Evolutionary conservation across 2,113 vertebrate species (phyloP).

Genomic region (Nerophis lumbriciformis): DNA sequence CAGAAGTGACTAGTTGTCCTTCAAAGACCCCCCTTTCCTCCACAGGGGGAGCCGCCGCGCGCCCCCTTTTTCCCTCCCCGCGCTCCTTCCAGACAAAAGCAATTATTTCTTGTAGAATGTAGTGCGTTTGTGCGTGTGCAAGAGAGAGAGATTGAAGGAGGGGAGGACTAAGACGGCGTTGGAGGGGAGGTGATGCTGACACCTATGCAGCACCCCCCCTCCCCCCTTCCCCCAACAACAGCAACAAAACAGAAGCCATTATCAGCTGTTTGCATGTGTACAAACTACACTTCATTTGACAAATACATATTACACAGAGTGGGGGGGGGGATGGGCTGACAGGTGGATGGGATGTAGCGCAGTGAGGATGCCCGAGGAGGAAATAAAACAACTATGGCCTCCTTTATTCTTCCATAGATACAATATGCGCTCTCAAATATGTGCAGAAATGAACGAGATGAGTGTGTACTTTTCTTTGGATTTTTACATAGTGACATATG

Average conservation of each 20-base stretch:
- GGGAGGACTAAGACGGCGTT: constrained; percentile 75
- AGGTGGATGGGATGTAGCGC: no score
- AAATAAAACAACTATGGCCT: background rate
- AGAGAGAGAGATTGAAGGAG: constrained; percentile 69
- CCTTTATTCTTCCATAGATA: background rate
- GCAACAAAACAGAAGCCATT: no score
- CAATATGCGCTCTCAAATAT: no score
- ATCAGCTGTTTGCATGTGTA: no score
- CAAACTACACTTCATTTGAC: background rate
- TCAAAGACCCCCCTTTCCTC: constrained; percentile 74
- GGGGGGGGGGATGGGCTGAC: background rate
- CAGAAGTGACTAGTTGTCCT: constrained; percentile 76
- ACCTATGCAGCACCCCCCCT: constrained; percentile 60
- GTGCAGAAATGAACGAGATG: no score
- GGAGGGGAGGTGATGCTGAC: constrained; percentile 48
- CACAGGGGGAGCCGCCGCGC: constrained; percentile 66
- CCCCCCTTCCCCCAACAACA: constrained; percentile 35
- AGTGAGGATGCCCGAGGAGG: background rate
- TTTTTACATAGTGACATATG: no score
- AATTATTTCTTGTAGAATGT: constrained; percentile 84
- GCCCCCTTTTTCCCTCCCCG: constrained; percentile 69
- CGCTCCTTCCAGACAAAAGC: constrained; percentile 82
- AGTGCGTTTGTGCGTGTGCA: constrained; percentile 78
- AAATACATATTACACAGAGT: background rate
- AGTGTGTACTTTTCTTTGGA: no score